These are phyloP conservation scores for Sepiola atlantica DNA, from an alignment of 2,888 invertebrate species.

Conservation along the genomic window DNA sequence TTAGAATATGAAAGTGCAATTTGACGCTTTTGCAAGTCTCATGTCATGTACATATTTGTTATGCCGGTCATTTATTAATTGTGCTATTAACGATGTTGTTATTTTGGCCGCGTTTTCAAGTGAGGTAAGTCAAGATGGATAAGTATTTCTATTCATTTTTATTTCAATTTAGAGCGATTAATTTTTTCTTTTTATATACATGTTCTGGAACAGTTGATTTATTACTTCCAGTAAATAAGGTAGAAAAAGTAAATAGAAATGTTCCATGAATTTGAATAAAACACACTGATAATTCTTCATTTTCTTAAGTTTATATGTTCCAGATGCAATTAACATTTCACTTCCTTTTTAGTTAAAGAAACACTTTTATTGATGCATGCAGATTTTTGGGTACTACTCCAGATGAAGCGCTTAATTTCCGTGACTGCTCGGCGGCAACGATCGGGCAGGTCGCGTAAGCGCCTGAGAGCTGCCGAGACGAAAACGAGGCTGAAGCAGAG, in stretches of 20 bases:
- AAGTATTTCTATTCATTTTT: background rate
- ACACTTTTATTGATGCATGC: too few species aligned
- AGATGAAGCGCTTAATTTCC: too few species aligned
- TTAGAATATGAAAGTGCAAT: background rate
- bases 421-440: too few species aligned
- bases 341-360: too few species aligned
- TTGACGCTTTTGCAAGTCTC: background rate
- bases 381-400: too few species aligned
- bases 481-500: too few species aligned
- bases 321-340: too few species aligned
- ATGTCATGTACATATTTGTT: constrained; percentile 20
- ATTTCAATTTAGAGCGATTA: background rate
- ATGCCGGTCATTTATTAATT: background rate
- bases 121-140: background rate
- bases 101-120: background rate
- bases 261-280: background rate
- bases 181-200: background rate
- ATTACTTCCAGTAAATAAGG: background rate
- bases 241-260: background rate
- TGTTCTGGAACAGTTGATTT: background rate
- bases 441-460: too few species aligned
- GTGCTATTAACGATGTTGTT: background rate
- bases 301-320: too few species aligned
- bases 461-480: too few species aligned
- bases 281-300: too few species aligned